These are phyloP conservation scores for Teleiodes luculella DNA, from an alignment of 2,888 invertebrate genomes.

Conservation along the genomic window DNA sequence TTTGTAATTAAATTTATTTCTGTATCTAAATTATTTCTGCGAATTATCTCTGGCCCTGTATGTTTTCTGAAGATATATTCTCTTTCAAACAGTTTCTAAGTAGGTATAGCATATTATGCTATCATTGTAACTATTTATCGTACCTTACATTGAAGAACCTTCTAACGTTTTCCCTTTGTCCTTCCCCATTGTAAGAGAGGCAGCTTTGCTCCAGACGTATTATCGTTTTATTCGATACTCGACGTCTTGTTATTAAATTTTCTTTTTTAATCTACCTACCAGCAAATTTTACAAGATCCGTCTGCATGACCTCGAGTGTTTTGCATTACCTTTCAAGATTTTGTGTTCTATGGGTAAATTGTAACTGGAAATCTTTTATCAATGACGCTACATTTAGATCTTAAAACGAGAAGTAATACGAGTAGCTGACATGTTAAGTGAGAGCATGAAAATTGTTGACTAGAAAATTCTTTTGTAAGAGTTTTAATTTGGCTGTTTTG, in stretches of 20 bases:
- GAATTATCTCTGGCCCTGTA: conserved; percentile 13
- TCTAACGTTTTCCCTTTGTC: conserved; percentile 64
- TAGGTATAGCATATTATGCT: no score
- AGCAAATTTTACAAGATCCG: conserved; percentile 43
- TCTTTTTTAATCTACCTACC: conserved; percentile 54
- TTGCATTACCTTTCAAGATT: conserved; percentile 1
- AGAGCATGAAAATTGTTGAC: conserved; percentile 24
- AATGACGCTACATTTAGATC: not conserved
- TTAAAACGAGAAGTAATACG: not conserved
- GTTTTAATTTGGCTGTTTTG: conserved; percentile 57
- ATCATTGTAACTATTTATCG: conserved; percentile 59
- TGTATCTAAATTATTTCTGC: not conserved
- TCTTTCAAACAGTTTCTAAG: no score
- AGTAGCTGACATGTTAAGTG: not conserved
- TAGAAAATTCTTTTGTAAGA: conserved; percentile 45
- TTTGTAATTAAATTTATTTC: conserved; percentile 18
- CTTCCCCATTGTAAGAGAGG: conserved; percentile 56
- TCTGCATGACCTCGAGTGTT: conserved; percentile 18
- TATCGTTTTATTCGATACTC: conserved; percentile 68
- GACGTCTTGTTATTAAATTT: conserved; percentile 58
- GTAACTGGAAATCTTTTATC: conserved; percentile 2
- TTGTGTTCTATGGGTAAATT: conserved; percentile 3
- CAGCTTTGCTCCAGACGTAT: conserved; percentile 52
- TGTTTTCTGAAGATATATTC: not conserved
- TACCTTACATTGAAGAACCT: conserved; percentile 45